Percentiles rank a stretch among this genome's conserved stretches.
Conservation (phyloP, 2,797 vertebrate genomes). For the Lemur catta region DNA sequence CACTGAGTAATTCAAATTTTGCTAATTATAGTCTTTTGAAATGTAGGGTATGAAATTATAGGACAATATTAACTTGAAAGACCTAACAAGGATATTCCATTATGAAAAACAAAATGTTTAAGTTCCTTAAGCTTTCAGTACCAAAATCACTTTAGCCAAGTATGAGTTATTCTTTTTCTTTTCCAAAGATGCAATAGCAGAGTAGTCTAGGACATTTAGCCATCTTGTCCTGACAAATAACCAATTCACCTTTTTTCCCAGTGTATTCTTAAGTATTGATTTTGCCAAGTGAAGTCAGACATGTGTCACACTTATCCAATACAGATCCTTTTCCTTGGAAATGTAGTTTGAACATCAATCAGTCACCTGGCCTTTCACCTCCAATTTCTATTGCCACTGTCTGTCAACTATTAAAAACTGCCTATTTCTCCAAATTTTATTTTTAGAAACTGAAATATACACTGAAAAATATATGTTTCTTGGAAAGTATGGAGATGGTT, state of each 20-base stretch:
- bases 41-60: neutral
- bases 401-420: slow-evolving; percentile 63
- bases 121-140: neutral
- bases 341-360: slow-evolving; percentile 72
- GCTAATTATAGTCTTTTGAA: neutral
- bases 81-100: neutral
- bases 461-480: slow-evolving; percentile 17
- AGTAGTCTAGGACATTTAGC: slow-evolving; percentile 48
- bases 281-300: slow-evolving; percentile 69
- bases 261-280: slow-evolving; percentile 73
- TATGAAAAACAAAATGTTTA: neutral
- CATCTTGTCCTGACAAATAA: slow-evolving; percentile 74
- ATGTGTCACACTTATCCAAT: slow-evolving; percentile 66
- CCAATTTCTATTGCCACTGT: slow-evolving; percentile 50
- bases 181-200: slow-evolving; percentile 8
- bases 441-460: slow-evolving; percentile 43
- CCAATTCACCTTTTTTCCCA: slow-evolving; percentile 72
- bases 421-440: slow-evolving; percentile 44
- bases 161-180: slow-evolving; percentile 27
- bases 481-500: slow-evolving; percentile 8
- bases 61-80: slow-evolving; percentile 1
- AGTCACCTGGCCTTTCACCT: slow-evolving; percentile 67
- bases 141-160: neutral
- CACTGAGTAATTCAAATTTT: neutral
- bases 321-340: slow-evolving; percentile 58